Evolutionary conservation across 1,140 invertebrate species (phyloP).

Genomic region (Halyomorpha halys): DNA sequence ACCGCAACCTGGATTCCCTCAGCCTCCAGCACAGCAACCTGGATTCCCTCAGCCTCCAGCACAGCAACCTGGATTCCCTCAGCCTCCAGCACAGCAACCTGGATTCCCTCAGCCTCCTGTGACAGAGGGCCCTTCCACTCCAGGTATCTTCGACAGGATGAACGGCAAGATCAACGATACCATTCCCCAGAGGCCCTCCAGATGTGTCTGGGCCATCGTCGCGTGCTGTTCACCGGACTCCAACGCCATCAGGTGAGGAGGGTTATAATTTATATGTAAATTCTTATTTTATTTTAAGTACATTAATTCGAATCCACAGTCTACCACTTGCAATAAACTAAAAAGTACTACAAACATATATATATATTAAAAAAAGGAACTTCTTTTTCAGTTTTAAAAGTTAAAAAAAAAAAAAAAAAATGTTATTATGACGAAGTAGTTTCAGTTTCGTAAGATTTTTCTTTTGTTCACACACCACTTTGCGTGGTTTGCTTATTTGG

Average conservation of each 20-base stretch:
- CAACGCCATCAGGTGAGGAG: slow-evolving; percentile 33
- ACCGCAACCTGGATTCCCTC: neutral
- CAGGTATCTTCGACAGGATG: neutral
- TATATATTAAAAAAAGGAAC: too few species aligned
- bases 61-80: neutral
- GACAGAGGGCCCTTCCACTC: neutral
- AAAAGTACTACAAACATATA: too few species aligned
- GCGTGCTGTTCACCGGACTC: slow-evolving; percentile 47
- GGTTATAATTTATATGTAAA: too few species aligned
- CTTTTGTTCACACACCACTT: too few species aligned
- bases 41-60: neutral
- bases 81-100: neutral
- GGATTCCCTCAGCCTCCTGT: neutral
- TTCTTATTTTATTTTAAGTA: too few species aligned
- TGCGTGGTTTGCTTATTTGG: too few species aligned
- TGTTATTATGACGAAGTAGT: too few species aligned
- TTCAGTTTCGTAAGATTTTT: too few species aligned
- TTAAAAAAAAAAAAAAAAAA: too few species aligned
- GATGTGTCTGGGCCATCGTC: slow-evolving; percentile 54
- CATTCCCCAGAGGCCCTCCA: slow-evolving; percentile 35
- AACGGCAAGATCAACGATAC: slow-evolving; percentile 28
- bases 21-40: neutral
- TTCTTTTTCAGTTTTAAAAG: too few species aligned
- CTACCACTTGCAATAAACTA: too few species aligned
- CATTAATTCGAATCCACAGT: too few species aligned